Conservation (phyloP, 2,797 vertebrate genomes). For the Amphiprion clarkii region DNA sequence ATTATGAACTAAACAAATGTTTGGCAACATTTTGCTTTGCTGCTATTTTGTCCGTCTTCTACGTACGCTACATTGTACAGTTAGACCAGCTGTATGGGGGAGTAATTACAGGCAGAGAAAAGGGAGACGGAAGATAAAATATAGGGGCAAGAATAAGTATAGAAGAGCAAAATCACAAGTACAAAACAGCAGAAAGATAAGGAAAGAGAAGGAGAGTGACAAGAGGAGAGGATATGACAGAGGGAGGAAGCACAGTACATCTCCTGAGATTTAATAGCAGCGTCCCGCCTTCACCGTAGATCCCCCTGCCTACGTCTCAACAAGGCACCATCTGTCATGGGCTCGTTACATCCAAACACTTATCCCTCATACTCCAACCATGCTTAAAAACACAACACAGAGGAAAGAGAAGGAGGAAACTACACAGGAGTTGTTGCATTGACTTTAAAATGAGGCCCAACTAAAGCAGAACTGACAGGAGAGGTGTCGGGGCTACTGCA, state of each 20-base stretch:
- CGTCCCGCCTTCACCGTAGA: constrained; percentile 57
- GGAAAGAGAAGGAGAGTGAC: constrained; percentile 26
- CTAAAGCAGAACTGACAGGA: constrained; percentile 22
- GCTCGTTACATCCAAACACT: constrained; percentile 58
- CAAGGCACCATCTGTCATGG: constrained; percentile 69
- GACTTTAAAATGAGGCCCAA: constrained; percentile 44
- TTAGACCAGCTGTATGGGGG: not conserved
- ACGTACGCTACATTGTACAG: not conserved
- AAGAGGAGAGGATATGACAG: constrained; percentile 32
- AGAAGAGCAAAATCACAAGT: constrained; percentile 22
- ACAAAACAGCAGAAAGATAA: constrained; percentile 30
- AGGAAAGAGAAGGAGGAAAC: not conserved
- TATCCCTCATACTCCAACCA: constrained; percentile 35
- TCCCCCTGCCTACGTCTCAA: constrained; percentile 65
- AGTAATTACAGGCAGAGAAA: not conserved
- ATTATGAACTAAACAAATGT: not conserved
- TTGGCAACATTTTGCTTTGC: constrained; percentile 7
- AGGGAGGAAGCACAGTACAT: constrained; percentile 47
- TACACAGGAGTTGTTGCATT: constrained; percentile 6
- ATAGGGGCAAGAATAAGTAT: constrained; percentile 19
- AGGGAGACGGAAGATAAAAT: constrained; percentile 21
- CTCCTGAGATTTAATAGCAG: constrained; percentile 72
- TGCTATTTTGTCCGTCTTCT: not conserved
- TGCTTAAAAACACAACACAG: constrained; percentile 19
- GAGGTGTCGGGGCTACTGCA: constrained; percentile 8